Conservation (phyloP, 2,888 invertebrate genomes). For the Synanthedon tipuliformis region DNA sequence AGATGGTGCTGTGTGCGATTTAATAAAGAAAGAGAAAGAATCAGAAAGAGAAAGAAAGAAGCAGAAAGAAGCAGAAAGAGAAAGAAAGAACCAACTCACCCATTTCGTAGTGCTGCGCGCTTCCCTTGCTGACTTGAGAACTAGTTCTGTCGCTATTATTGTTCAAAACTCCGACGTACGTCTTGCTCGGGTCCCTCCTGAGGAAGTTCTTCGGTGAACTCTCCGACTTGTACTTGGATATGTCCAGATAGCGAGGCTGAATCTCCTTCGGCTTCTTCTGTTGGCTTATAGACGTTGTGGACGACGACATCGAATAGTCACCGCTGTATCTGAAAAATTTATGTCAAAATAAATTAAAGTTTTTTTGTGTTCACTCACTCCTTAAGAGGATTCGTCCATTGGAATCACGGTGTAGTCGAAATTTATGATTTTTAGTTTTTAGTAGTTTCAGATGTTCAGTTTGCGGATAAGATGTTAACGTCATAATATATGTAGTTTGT, state of each 20-base stretch:
- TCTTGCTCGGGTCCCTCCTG: slow-evolving; percentile 69
- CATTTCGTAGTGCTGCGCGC: slow-evolving; percentile 55
- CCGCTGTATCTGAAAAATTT: slow-evolving; percentile 59
- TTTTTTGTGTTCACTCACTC: too few relatives aligned
- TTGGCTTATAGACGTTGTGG: slow-evolving; percentile 46
- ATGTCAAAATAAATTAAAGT: too few relatives aligned
- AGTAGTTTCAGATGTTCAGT: too few relatives aligned
- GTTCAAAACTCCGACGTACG: slow-evolving; percentile 48
- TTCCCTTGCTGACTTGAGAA: slow-evolving; percentile 34
- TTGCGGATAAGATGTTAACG: too few relatives aligned
- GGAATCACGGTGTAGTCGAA: too few relatives aligned
- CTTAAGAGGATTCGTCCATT: too few relatives aligned
- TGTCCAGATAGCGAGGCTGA: slow-evolving; percentile 70
- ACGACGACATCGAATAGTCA: slow-evolving; percentile 63
- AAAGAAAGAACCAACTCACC: slow-evolving; percentile 26
- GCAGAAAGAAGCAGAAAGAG: too few relatives aligned
- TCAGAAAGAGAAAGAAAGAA: too few relatives aligned
- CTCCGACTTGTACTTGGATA: slow-evolving; percentile 71
- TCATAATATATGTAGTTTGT: too few relatives aligned
- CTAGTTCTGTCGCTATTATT: slow-evolving; percentile 8
- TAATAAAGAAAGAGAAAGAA: too few relatives aligned
- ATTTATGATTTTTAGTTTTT: too few relatives aligned
- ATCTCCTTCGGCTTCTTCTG: slow-evolving; percentile 30
- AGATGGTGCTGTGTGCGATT: too few relatives aligned
- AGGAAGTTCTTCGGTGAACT: slow-evolving; percentile 59